phyloP scores from a whole-genome alignment of 2,888 invertebrate genomes.

The Brassicogethes aeneus region DNA sequence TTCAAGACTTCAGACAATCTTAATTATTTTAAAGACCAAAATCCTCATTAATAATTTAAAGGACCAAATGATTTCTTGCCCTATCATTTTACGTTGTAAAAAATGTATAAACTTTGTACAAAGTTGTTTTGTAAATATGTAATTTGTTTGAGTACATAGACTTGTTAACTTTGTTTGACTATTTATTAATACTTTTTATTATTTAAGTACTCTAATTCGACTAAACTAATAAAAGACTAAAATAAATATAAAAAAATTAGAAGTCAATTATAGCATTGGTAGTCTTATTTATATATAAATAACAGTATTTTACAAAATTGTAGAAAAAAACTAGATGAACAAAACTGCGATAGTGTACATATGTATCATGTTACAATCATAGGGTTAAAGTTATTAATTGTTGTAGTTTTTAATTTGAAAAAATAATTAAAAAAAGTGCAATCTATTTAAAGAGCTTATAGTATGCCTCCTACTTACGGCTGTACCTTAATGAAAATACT shows the following conservation, averaged over 20 bases:
- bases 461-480: slow-evolving; percentile 18
- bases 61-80: too few species aligned
- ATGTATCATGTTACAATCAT: not conserved
- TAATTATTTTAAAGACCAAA: too few species aligned
- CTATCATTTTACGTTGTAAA: too few species aligned
- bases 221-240: slow-evolving; percentile 3
- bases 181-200: too few species aligned
- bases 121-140: too few species aligned
- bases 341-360: not conserved
- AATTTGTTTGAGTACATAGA: too few species aligned
- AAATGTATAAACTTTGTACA: too few species aligned
- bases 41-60: too few species aligned
- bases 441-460: slow-evolving; percentile 28
- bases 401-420: not conserved
- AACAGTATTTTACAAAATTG: not conserved
- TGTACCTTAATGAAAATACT: slow-evolving; percentile 2
- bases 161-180: too few species aligned
- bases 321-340: not conserved
- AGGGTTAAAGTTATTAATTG: not conserved
- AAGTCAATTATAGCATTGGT: slow-evolving; percentile 2
- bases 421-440: slow-evolving; percentile 11
- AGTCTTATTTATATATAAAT: slow-evolving; percentile 1
- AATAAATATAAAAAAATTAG: not conserved
- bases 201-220: too few species aligned
- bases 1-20: too few species aligned